phyloP scores from a whole-genome alignment of 1,140 invertebrate species.

The Conopomorpha cramerella region DNA sequence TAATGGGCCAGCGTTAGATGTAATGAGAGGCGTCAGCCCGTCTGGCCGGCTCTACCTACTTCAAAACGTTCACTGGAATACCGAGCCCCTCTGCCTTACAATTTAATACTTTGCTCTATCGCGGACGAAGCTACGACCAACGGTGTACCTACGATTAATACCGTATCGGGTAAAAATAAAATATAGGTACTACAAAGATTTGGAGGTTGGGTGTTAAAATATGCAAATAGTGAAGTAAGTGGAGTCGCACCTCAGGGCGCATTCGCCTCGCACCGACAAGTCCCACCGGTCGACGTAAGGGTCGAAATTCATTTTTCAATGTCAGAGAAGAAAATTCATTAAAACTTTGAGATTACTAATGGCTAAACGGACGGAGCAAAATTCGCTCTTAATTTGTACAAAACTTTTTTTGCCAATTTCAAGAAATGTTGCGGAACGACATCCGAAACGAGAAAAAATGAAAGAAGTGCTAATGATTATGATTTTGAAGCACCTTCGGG shows the following conservation, averaged over 20 bases:
- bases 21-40: slow-evolving; percentile 41
- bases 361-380: slow-evolving; percentile 56
- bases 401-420: slow-evolving; percentile 51
- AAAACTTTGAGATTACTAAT: slow-evolving; percentile 60
- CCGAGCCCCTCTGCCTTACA: too few relatives aligned
- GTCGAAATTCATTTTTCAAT: slow-evolving; percentile 57
- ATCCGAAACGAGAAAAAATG: slow-evolving; percentile 52
- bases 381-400: slow-evolving; percentile 58
- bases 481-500: too few relatives aligned
- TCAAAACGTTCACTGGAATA: not conserved
- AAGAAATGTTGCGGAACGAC: slow-evolving; percentile 50
- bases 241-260: not conserved
- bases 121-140: too few relatives aligned
- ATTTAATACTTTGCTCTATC: too few relatives aligned
- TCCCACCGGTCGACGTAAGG: slow-evolving; percentile 35
- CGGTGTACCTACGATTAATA: too few relatives aligned
- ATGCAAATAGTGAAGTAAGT: not conserved
- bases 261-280: slow-evolving; percentile 11
- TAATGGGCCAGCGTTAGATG: slow-evolving; percentile 52
- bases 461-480: slow-evolving; percentile 44
- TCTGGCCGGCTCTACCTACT: not conserved
- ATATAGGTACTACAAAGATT: too few relatives aligned
- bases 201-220: too few relatives aligned
- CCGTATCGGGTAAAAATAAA: too few relatives aligned
- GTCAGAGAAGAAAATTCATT: slow-evolving; percentile 60